Evolutionary conservation across 2,888 invertebrate genomes (phyloP).

Genomic region (Hoplodrina ambigua): DNA sequence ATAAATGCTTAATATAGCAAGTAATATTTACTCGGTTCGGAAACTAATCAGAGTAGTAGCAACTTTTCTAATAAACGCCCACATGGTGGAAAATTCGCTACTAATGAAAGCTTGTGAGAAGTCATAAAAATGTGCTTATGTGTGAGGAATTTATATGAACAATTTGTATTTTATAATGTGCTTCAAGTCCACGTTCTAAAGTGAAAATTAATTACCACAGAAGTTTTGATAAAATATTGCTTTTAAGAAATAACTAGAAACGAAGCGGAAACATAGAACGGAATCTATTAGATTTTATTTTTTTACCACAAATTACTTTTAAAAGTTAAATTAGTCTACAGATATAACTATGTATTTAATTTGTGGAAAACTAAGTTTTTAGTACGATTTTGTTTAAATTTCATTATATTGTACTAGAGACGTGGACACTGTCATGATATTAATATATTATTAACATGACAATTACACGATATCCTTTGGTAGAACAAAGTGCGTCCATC

Average conservation of each 20-base stretch:
- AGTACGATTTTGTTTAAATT: too few relatives aligned
- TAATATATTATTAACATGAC: neutral
- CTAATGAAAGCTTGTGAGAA: slow-evolving; percentile 37
- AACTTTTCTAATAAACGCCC: slow-evolving; percentile 61
- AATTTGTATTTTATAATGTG: neutral
- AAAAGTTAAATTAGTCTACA: too few relatives aligned
- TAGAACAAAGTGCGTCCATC: slow-evolving; percentile 8
- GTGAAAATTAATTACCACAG: too few relatives aligned
- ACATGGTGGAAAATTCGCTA: slow-evolving; percentile 36
- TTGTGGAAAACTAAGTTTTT: too few relatives aligned
- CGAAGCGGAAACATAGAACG: too few relatives aligned
- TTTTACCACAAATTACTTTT: too few relatives aligned
- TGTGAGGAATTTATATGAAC: neutral
- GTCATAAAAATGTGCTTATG: slow-evolving; percentile 23
- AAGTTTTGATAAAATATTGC: too few relatives aligned
- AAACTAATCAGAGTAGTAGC: slow-evolving; percentile 56
- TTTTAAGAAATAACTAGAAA: too few relatives aligned
- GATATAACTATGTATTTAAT: too few relatives aligned
- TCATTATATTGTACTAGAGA: too few relatives aligned
- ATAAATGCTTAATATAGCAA: slow-evolving; percentile 29
- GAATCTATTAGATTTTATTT: too few relatives aligned
- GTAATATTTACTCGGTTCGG: slow-evolving; percentile 56
- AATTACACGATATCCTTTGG: slow-evolving; percentile 12
- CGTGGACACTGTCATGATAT: neutral
- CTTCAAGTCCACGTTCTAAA: neutral